Base-by-base conservation (phyloP, 2,888 invertebrate genomes). In the Eucriotettix oculatus region DNA sequence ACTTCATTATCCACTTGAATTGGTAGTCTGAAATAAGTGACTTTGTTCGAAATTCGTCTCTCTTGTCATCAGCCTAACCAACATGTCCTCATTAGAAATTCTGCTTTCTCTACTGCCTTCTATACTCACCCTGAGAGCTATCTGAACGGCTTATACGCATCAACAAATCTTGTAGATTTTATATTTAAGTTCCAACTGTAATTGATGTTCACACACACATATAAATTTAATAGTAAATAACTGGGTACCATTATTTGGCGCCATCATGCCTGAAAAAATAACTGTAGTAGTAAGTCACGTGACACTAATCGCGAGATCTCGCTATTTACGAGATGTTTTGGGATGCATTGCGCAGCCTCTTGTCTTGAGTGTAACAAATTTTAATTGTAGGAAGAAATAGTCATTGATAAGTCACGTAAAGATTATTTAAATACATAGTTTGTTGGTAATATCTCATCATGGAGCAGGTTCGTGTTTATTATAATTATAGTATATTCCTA, bases 251-350 rank as follows among this genome's bases (percentile, higher is more conserved):
- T 72, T 71, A 71, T 76, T 78, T 78, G 78, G 78, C 78, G 78
- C 78, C 78, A 78, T 78, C 76, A 75, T 76, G 73, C 73, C 73
- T 73, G 72, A 74, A 75, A 75, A 75, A 76, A 75, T 74, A 74
- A 76, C 75, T 75, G 71, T 68, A 68, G 69, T 68, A 69, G 66
- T 68, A 66, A 68, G 73, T 77, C 78, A 78, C 77, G 77, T 78
- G 78, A 77, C 71, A 68, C 68, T 57, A 68, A 70, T 69, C 70
- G 71, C 70, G 69, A 69, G 68, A 68, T 70, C 68, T 69, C 68
- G 65, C 66, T 66, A 68, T 66, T 65, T 63, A 62, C 62, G 62
- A 58, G 59, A 62, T 56, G 54, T 56, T 61, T 54, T 42, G 42
- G 57, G 61, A 61, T 60, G 61, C 58, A 56, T 60, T 60, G 56